Evolutionary conservation across 2,888 invertebrate genomes (phyloP), one percentile per base, ranked within the genome.

Genomic region (Watsonalla binaria): DNA sequence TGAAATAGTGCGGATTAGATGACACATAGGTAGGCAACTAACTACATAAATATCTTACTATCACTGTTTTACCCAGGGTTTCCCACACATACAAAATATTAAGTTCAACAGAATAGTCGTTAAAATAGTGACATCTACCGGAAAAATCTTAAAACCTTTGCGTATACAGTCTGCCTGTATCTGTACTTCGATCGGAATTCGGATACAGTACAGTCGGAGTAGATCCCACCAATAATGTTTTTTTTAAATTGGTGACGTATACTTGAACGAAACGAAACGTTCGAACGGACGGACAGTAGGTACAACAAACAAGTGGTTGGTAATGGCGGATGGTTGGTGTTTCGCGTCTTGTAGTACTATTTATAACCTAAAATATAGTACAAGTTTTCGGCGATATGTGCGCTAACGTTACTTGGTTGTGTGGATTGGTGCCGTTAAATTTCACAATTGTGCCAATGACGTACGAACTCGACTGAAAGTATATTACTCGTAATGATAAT

Each of bases 351-450:
- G 82, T 84, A 86, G 87, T 86, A 90, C 91, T 91, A 91, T 91
- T 91, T 91, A 87, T 91, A 91, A 91, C 91, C 91, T 91, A 88
- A 90, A 91, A 90, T 84, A 90, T 86, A 90, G 87, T 88, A 90
- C 85, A 86, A 90, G 89, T 89, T 91, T 90, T 90, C 88, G 88
- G 86, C 90, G 90, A 91, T 90, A 90, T 91, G 91, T 90, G 86
- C 86, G 84, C 86, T 90, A 89, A 90, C 85, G 84, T 89, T 89
- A 80, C 80, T 77, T 79, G 78, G 81, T 84, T 87, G 83, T 86
- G 89, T 90, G 87, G 77, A 88, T 86, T 86, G 81, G 86, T 90
- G 88, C 82, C 79, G 86, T 84, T 87, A 78, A 81, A 84, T 85
- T 86, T 84, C 74, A 82, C 80, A 80, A 84, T 82, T 84, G 86